Base-by-base conservation (phyloP, 2,113 vertebrate species). In the Megaceryle torquata region DNA sequence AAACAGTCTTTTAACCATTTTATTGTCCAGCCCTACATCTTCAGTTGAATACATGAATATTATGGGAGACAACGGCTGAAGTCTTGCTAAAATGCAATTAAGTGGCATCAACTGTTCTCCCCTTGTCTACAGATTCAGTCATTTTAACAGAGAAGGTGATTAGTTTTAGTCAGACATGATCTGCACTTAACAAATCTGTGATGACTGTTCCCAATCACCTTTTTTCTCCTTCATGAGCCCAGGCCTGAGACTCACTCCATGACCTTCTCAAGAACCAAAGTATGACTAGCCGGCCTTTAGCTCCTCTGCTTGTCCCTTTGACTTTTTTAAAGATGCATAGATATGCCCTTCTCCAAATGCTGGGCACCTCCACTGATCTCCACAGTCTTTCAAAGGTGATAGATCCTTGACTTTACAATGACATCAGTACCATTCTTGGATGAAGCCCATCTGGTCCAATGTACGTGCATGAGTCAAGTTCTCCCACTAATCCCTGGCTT, bases 341-440 rank as follows among this genome's bases (percentile, higher is more conserved):
- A 22, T 21, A 31, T 33, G n/a, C 5, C 35, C 43, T 79, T 68
- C 67, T 67, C 35, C 39, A 79, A 44, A 75, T 15, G 5, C 6
- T 48, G 20, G 39, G 11, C 43, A 78, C 3, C 15, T 76, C 29
- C 18, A 65, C 24, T 0, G 0, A 41, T 29, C 61, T 77, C 31
- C 46, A 50, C 3, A 79, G 29, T 37, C 28, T 91, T 88, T 74
- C 44, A 86, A 51, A 81, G 9, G 2, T 35, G 37, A 37, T 18
- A 29, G 1, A 63, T 35, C 24, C 21, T 16, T 0, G 0, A n/a
- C 28, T 18, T 44, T 54, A 44, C 0, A 9, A 39, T 53, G 15
- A 35, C 26, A 46, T 17, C 37, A 70, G 46, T 22, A 85, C 41
- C n/a, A 41, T n/a, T 67, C 31, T 1, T 64, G 48, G 9, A 63